Evolutionary conservation across 2,888 invertebrate species (phyloP).

Genomic region (Megalurothrips usitatus): DNA sequence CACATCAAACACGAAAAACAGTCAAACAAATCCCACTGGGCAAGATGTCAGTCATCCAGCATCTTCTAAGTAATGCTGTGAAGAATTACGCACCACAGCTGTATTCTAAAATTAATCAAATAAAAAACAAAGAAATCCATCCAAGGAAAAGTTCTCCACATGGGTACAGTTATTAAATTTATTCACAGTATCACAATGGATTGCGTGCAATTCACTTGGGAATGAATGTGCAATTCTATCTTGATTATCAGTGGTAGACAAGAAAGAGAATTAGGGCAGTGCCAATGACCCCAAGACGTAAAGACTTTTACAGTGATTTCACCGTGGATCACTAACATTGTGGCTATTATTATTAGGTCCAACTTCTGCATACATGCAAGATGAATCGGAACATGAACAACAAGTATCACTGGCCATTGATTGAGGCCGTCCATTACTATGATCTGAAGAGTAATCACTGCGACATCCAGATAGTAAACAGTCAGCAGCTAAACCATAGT

Average conservation of each 20-base stretch:
- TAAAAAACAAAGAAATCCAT: neutral
- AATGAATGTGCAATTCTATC: neutral
- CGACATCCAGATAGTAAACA: neutral
- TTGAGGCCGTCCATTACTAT: neutral
- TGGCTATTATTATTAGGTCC: neutral
- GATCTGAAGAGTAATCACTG: conserved; percentile 7
- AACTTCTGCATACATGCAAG: conserved; percentile 56
- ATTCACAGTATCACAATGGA: neutral
- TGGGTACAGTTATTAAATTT: neutral
- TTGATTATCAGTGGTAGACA: neutral
- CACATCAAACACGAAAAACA: neutral
- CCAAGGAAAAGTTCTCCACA: neutral
- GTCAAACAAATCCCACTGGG: neutral
- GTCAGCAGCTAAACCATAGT: neutral
- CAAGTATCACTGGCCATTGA: conserved; percentile 50
- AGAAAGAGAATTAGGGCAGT: neutral
- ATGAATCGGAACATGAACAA: conserved; percentile 61
- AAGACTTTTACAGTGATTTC: neutral
- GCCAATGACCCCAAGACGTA: neutral
- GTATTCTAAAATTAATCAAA: neutral
- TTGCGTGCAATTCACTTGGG: neutral
- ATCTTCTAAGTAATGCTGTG: no score
- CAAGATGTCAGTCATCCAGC: neutral
- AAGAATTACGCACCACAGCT: no score
- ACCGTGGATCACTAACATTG: neutral